A percentile compares a stretch with the other conserved stretches of the same genome.
These are phyloP conservation scores for Mionectes macconnelli DNA, from an alignment of 2,113 vertebrate species.

Conservation along the genomic window DNA sequence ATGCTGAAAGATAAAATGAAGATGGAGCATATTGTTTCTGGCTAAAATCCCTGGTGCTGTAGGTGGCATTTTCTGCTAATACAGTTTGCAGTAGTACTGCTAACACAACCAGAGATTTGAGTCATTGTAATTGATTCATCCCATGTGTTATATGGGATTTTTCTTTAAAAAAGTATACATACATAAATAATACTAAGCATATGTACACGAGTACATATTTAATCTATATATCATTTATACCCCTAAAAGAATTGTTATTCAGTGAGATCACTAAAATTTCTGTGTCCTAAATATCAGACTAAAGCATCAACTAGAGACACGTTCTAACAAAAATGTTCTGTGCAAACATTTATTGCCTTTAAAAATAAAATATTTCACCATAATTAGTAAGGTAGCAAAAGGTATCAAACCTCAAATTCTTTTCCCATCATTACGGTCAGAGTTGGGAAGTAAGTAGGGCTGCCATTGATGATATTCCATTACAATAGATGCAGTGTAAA, in stretches of 20 bases:
- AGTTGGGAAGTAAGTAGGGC: not conserved
- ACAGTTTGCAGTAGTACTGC: not conserved
- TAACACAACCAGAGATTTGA: conserved; percentile 14
- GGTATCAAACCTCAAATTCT: not conserved
- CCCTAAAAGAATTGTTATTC: not conserved
- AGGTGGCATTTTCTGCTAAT: conserved; percentile 53
- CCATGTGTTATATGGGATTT: not conserved
- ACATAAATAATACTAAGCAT: not conserved
- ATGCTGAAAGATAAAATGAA: conserved; percentile 59
- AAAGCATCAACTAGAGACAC: not conserved
- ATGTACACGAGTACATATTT: not conserved
- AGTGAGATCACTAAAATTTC: not conserved
- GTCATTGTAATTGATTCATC: not conserved
- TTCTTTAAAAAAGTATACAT: not conserved
- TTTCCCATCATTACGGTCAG: not conserved
- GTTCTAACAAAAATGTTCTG: not conserved
- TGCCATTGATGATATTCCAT: not conserved
- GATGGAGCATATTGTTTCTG: conserved; percentile 52
- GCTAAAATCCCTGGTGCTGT: conserved; percentile 29
- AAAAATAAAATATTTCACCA: not conserved
- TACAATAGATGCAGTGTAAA: not conserved
- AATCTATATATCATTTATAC: not conserved
- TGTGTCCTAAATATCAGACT: not conserved
- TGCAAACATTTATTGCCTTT: not conserved
- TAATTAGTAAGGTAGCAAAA: not conserved